These are phyloP conservation scores for Chalcosyrphus nemorum DNA, from an alignment of 2,888 invertebrate species.

Conservation along the genomic window DNA sequence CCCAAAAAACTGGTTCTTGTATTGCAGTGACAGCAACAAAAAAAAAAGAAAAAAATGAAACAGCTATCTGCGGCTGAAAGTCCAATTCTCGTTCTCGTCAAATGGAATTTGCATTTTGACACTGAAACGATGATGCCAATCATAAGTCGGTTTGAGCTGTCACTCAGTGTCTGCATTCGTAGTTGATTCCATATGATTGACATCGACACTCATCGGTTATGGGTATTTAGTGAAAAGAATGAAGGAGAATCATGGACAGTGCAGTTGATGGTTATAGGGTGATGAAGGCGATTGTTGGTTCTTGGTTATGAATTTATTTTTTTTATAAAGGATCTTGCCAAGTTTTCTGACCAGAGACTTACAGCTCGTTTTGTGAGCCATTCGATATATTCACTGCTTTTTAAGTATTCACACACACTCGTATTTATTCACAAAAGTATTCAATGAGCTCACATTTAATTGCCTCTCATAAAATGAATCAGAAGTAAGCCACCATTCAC, in stretches of 20 bases:
- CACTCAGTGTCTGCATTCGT: conserved; percentile 52
- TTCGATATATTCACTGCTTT: too few species aligned
- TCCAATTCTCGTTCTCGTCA: conserved; percentile 34
- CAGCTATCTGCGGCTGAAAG: conserved; percentile 7
- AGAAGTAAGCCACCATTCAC: too few species aligned
- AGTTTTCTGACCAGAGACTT: too few species aligned
- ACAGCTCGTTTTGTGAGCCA: too few species aligned
- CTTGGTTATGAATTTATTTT: not conserved
- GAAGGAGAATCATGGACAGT: conserved; percentile 18
- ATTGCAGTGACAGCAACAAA: not conserved
- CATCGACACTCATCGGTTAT: conserved; percentile 73
- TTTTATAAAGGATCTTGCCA: not conserved
- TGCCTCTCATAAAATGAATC: too few species aligned
- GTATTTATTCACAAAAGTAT: too few species aligned
- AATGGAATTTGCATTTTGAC: conserved; percentile 62
- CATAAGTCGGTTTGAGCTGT: conserved; percentile 65
- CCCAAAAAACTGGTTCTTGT: conserved; percentile 14
- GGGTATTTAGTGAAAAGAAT: conserved; percentile 60
- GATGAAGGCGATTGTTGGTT: not conserved
- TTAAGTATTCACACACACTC: too few species aligned
- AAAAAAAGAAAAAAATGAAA: not conserved
- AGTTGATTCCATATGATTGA: conserved; percentile 71
- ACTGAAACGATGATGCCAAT: conserved; percentile 70
- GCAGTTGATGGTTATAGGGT: conserved; percentile 32
- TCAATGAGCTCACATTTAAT: too few species aligned